A percentile compares a stretch with the other conserved stretches of the same genome.
Conservation (phyloP, 2,888 invertebrate genomes). For the Drosophila subquinaria region DNA sequence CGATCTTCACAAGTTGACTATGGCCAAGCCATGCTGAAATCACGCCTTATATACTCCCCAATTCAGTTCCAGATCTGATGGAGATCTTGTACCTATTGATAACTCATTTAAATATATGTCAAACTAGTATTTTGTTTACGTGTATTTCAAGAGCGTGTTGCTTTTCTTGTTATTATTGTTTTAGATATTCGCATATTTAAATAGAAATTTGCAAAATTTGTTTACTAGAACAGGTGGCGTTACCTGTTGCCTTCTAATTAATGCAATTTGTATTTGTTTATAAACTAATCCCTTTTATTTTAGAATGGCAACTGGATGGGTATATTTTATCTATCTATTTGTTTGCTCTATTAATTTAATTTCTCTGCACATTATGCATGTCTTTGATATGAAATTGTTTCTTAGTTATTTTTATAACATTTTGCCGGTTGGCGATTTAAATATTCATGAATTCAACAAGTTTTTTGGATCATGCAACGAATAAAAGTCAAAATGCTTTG, state of each 20-base stretch:
- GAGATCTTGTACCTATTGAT: slow-evolving; percentile 74
- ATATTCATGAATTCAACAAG: slow-evolving; percentile 53
- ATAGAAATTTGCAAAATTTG: slow-evolving; percentile 55
- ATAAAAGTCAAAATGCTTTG: not conserved
- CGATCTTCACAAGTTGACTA: slow-evolving; percentile 62
- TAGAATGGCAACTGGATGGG: slow-evolving; percentile 11
- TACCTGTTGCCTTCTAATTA: slow-evolving; percentile 33
- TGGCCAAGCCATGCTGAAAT: slow-evolving; percentile 42
- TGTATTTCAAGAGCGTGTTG: slow-evolving; percentile 61
- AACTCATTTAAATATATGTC: slow-evolving; percentile 79
- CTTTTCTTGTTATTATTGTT: slow-evolving; percentile 36
- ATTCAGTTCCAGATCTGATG: slow-evolving; percentile 50
- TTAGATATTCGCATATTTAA: slow-evolving; percentile 51
- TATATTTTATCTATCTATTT: not conserved
- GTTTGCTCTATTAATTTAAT: slow-evolving; percentile 39
- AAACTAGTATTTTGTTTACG: slow-evolving; percentile 84
- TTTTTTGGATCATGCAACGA: slow-evolving; percentile 19
- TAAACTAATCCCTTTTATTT: slow-evolving; percentile 9
- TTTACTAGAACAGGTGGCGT: slow-evolving; percentile 66
- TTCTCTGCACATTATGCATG: slow-evolving; percentile 19
- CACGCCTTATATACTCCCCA: slow-evolving; percentile 71
- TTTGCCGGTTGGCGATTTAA: slow-evolving; percentile 37
- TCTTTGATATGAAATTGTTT: slow-evolving; percentile 32
- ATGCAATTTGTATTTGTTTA: slow-evolving; percentile 38
- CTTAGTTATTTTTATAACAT: slow-evolving; percentile 21